Evolutionary conservation across 2,888 invertebrate genomes (phyloP), one percentile per base, ranked within the genome.

Genomic region (Venusia cambrica): DNA sequence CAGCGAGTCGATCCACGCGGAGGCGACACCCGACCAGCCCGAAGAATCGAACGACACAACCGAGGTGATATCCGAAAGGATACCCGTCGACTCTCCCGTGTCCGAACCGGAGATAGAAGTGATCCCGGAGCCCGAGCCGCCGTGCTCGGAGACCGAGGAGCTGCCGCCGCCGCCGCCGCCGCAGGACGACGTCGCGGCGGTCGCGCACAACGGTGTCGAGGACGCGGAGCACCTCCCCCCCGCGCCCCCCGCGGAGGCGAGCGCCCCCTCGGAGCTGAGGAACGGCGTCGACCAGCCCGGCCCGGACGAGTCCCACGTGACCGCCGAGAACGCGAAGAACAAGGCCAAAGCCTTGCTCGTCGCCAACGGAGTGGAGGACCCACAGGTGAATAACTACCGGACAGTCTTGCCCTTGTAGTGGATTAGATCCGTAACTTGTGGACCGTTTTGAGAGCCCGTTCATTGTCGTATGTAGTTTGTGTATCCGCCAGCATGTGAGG

Each of bases 401-500:
- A 63, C 62, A 54, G 59, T 65, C 73, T 75, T 71, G 74, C 71
- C 70, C 71, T 73, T 62, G 84, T 84, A 84, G 84, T 78, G 73
- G 80, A 73, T 68, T 81, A 79, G 78, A 70, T 57, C 66, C 65
- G 61, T 74, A 69, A 61, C 67, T 47, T 72, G 69, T 59, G 58
- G 67, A 69, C 55, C 61, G 61, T 68, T 68, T 70, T 65, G 61
- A 64, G 50, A 52, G 46, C 72, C 72, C 58, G 69, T 73, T 74
- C 73, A 74, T 66, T 65, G 54, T 65, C 64, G 66, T 75, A 70
- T 69, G 68, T 80, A 80, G 78, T 74, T 74, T 81, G 74, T 78
- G 74, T 75, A 78, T 70, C 63, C 68, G 62, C 64, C 73, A 75
- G 84, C 84, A 83, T 84, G 84, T 58, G 69, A 68, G 73, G 72